phyloP scores from a whole-genome alignment of 2,888 invertebrate species.

The Harpagoxenus sublaevis region DNA sequence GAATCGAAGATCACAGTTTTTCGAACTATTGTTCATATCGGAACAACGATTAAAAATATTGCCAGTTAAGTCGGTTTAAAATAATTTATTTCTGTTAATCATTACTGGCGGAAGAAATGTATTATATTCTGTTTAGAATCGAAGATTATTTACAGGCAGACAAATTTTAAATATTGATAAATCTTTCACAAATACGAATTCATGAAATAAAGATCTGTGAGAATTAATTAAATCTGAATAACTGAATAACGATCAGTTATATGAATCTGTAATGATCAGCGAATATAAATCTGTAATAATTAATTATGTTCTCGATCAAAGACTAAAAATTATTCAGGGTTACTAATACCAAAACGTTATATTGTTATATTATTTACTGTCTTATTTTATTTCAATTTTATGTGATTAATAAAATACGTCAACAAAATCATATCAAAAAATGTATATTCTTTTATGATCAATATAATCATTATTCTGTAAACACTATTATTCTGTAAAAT shows the following conservation, averaged over 20 bases:
- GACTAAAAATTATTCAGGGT: not conserved
- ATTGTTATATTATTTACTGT: not conserved
- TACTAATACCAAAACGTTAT: not conserved
- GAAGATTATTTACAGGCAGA: not conserved
- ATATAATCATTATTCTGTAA: constrained; percentile 49
- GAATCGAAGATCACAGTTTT: not conserved
- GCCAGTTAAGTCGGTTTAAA: no score
- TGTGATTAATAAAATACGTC: not conserved
- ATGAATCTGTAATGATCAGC: not conserved
- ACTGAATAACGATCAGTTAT: not conserved
- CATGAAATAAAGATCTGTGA: not conserved
- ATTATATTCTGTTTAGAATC: not conserved
- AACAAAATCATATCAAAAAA: not conserved
- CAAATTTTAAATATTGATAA: not conserved
- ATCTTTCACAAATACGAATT: not conserved
- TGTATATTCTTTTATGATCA: constrained; percentile 53
- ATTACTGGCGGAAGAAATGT: no score
- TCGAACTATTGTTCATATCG: no score
- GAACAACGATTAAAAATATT: no score
- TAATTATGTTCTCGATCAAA: not conserved
- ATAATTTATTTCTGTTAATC: no score
- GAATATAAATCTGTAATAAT: not conserved
- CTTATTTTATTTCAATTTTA: not conserved
- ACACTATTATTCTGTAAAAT: constrained; percentile 56
- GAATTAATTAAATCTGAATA: not conserved